Conservation (phyloP, 2,113 vertebrate genomes). For the Crotalus tigris region DNA sequence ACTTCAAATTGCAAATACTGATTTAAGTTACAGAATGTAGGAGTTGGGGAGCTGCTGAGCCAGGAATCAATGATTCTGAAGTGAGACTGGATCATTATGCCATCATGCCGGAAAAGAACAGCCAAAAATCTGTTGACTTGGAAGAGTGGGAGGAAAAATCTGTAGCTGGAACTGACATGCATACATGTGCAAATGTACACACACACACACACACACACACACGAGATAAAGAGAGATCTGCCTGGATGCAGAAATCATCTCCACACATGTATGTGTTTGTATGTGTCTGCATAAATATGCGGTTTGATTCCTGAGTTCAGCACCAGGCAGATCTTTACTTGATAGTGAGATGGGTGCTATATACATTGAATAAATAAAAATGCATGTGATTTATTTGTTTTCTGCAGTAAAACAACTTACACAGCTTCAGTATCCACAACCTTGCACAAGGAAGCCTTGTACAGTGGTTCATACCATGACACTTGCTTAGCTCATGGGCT, state of each 20-base stretch:
- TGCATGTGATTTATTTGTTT: background rate
- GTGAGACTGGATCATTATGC: background rate
- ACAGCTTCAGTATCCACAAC: background rate
- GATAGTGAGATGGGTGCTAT: too few species aligned
- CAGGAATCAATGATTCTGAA: background rate
- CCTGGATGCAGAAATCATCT: too few species aligned
- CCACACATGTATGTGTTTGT: too few species aligned
- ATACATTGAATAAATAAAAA: background rate
- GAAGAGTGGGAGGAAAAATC: background rate
- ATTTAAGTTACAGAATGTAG: background rate
- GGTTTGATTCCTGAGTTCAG: background rate
- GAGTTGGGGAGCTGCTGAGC: background rate
- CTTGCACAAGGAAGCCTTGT: background rate
- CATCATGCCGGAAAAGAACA: background rate
- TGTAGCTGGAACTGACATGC: background rate
- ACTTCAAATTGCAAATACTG: background rate
- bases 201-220: too few species aligned
- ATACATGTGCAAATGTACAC: too few species aligned
- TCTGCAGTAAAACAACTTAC: background rate
- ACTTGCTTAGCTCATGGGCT: background rate
- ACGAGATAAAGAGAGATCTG: too few species aligned
- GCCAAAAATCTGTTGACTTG: background rate
- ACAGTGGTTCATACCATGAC: background rate
- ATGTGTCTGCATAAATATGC: background rate
- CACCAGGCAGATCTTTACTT: background rate